phyloP scores from a whole-genome alignment of 2,888 invertebrate genomes.

The Sisyra terminalis region DNA sequence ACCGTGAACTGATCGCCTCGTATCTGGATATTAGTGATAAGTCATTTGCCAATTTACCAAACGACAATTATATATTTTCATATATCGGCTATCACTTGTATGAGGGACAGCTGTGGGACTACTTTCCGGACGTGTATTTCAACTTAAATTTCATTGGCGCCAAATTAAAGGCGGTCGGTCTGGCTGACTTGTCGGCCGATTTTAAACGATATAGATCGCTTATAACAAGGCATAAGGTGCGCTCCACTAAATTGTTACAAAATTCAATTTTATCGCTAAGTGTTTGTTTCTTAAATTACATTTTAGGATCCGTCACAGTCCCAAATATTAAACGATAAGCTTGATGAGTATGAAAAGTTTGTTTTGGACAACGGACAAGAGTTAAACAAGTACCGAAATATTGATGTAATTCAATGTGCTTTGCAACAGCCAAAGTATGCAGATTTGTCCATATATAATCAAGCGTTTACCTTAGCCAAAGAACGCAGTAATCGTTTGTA shows the following conservation, averaged over 20 bases:
- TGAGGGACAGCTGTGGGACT: conserved; percentile 32
- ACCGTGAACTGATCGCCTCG: conserved; percentile 38
- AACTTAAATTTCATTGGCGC: conserved; percentile 53
- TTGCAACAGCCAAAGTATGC: conserved; percentile 43
- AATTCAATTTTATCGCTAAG: neutral
- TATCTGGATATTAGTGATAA: conserved; percentile 33
- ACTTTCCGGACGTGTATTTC: conserved; percentile 43
- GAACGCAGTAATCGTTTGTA: conserved; percentile 34
- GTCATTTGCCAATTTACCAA: conserved; percentile 38
- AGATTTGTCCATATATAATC: conserved; percentile 29
- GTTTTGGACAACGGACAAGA: conserved; percentile 42
- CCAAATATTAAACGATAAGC: conserved; percentile 24
- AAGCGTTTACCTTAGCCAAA: conserved; percentile 34
- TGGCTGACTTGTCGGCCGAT: conserved; percentile 52
- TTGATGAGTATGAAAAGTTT: conserved; percentile 39
- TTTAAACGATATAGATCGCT: conserved; percentile 41
- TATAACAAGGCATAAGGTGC: conserved; percentile 30
- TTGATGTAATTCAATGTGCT: conserved; percentile 53
- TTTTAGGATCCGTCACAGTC: conserved; percentile 25
- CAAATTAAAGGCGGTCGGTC: conserved; percentile 48
- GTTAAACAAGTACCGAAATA: conserved; percentile 39
- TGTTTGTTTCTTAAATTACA: conserved; percentile 6
- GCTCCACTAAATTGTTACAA: too few relatives aligned
- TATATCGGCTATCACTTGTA: conserved; percentile 56
- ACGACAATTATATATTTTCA: conserved; percentile 56